Evolutionary conservation across 2,113 vertebrate species (phyloP), one percentile per base, ranked within the genome.

Genomic region (Maylandia zebra): DNA sequence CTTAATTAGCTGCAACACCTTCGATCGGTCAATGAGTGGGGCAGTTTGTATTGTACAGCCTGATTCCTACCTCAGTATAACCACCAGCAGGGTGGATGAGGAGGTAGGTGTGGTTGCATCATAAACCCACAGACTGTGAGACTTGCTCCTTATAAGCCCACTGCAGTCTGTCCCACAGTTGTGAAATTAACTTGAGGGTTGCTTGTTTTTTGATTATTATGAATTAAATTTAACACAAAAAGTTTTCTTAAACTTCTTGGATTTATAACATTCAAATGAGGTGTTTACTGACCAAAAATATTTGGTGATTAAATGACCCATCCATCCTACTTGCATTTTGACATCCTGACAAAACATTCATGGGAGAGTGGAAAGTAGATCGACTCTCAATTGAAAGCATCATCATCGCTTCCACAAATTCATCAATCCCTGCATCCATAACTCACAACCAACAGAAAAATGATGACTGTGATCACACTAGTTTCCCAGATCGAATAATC

Each of bases 1-100:
- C 13, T 74, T 74, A 1, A 4, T 3, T 45, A 45, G 22, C 38
- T 17, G 22, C 69, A 74, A 48, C 41, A 45, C 1, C 8, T 45
- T 30, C 14, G 4, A 48, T 5, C 9, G 1, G 4, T 74, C 41
- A 76, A 0, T 10, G 71, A 19, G 3, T 1, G 24, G 24, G 1
- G 6, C 10, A 76, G 24, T 19, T 11, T 16, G 71, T 11, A 8
- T 11, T 1, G 24, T 27, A 1, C 24, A 38, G 36, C 36, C 10
- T 38, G 36, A 76, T 17, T 48, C 69, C 41, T 24, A 19, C 24
- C 41, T 45, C 41, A 74, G 38, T 5, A 16, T 1, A 45, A 43
- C 13, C 22, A 74, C 69, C 38, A 74, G 22, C 38, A 45, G 38
- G 22, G 8, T 43, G 66, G 38, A 2, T 24, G 38, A 43, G 38